Evolutionary conservation across 2,888 invertebrate species (phyloP).

Genomic region (Tachina grossa): DNA sequence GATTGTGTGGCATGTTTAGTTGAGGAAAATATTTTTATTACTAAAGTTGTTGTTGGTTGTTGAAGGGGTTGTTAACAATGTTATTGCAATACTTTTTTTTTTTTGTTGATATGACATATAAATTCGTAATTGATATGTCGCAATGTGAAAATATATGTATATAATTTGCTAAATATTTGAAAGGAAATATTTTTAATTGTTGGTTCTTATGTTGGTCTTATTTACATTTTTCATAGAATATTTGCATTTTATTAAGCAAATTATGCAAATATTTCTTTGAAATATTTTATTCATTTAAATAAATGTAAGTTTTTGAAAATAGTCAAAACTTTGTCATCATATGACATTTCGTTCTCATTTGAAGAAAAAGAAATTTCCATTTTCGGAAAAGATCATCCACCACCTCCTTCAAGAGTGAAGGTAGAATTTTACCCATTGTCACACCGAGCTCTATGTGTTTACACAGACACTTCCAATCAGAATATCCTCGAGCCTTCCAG

Average conservation of each 20-base stretch:
- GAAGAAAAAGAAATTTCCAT: too few species aligned
- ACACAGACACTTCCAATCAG: too few species aligned
- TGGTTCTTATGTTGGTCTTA: not conserved
- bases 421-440: too few species aligned
- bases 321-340: too few species aligned
- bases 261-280: too few species aligned
- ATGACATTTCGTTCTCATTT: too few species aligned
- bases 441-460: too few species aligned
- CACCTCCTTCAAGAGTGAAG: too few species aligned
- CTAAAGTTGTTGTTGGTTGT: constrained; percentile 33
- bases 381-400: too few species aligned
- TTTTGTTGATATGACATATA: not conserved
- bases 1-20: constrained; percentile 39
- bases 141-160: not conserved
- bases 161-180: not conserved
- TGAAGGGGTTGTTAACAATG: constrained; percentile 40
- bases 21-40: constrained; percentile 19
- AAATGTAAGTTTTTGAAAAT: too few species aligned
- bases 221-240: not conserved
- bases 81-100: not conserved
- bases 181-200: not conserved
- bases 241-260: not conserved
- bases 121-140: constrained; percentile 43
- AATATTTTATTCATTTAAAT: too few species aligned
- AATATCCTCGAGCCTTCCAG: too few species aligned